A percentile compares a stretch with the other conserved stretches of the same genome.
phyloP scores from a whole-genome alignment of 2,888 invertebrate genomes.

The Muscina levida region DNA sequence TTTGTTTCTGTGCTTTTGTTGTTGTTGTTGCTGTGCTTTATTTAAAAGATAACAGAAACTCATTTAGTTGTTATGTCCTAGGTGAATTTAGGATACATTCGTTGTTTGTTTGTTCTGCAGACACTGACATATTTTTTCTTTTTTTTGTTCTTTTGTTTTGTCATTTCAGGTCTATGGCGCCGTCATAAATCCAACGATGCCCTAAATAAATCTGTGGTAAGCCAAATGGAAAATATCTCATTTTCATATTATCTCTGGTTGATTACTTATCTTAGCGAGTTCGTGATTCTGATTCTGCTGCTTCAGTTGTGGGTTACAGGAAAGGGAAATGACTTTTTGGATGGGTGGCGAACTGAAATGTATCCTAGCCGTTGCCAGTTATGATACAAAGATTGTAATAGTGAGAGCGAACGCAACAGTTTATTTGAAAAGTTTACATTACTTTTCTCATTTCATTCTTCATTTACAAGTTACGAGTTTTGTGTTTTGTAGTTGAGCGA shows the following conservation, averaged over 20 bases:
- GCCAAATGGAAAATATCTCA: constrained; percentile 45
- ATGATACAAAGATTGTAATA: not conserved
- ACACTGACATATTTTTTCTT: constrained; percentile 41
- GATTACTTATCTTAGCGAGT: not conserved
- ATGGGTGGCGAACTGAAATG: not conserved
- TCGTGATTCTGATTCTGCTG: not conserved
- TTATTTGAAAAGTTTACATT: constrained; percentile 13
- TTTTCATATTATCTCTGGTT: constrained; percentile 34
- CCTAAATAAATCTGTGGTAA: constrained; percentile 41
- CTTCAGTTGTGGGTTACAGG: not conserved
- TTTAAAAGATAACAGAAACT: constrained; percentile 37
- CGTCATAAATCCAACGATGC: constrained; percentile 39
- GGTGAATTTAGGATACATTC: not conserved
- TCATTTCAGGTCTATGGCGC: constrained; percentile 30
- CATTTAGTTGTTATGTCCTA: constrained; percentile 1
- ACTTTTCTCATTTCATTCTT: not conserved
- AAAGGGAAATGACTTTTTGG: constrained; percentile 12
- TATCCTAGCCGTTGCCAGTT: not conserved
- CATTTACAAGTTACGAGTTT: not conserved
- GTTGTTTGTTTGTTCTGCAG: not conserved
- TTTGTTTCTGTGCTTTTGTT: not conserved
- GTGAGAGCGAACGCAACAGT: constrained; percentile 15
- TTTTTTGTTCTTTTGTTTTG: constrained; percentile 20
- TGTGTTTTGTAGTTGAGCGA: not conserved
- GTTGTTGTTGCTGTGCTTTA: not conserved